phyloP scores from a whole-genome alignment of 1,140 invertebrate genomes.

The Bombus consobrinus region DNA sequence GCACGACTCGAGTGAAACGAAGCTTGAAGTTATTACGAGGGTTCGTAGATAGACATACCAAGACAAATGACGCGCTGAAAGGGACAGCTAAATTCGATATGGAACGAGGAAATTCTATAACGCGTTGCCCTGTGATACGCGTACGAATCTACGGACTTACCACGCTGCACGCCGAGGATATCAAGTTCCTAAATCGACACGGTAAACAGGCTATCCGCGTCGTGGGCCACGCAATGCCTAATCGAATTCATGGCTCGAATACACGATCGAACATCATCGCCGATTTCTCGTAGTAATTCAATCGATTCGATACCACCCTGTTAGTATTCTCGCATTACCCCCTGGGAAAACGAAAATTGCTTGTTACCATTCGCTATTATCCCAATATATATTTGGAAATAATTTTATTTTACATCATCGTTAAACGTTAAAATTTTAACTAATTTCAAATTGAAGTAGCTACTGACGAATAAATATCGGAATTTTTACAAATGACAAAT shows the following conservation, averaged over 20 bases:
- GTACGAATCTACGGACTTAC: neutral
- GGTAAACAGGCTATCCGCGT: neutral
- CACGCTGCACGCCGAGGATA: neutral
- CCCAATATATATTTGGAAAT: neutral
- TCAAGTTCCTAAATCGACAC: neutral
- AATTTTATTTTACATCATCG: neutral
- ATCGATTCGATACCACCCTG: neutral
- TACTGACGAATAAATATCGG: no score
- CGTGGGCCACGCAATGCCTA: neutral
- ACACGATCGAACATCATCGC: neutral
- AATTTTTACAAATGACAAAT: no score
- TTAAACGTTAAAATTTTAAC: neutral
- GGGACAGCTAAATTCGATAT: slow-evolving; percentile 19
- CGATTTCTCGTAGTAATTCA: slow-evolving; percentile 13
- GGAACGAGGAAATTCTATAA: slow-evolving; percentile 34
- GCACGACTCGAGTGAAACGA: neutral
- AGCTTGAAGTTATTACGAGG: neutral
- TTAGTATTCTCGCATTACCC: neutral
- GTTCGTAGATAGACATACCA: slow-evolving; percentile 10
- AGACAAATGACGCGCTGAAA: slow-evolving; percentile 3
- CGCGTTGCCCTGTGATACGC: neutral
- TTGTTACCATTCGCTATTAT: neutral
- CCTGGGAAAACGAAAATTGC: neutral
- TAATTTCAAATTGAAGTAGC: neutral
- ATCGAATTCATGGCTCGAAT: slow-evolving; percentile 11